Evolutionary conservation across 2,888 invertebrate species (phyloP).

Genomic region (Tipula unca): DNA sequence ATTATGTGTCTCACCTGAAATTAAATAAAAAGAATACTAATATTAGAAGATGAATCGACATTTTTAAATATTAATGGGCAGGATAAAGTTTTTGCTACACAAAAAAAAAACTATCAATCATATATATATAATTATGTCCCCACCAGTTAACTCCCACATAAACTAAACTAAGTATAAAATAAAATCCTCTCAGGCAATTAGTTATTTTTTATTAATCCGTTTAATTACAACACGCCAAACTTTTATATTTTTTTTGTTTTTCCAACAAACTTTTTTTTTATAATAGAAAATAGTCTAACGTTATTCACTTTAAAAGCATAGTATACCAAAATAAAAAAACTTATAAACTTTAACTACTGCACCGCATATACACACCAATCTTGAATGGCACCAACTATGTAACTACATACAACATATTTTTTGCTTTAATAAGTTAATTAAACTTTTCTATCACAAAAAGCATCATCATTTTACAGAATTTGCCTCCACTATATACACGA

Average conservation of each 20-base stretch:
- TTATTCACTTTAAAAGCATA: not conserved
- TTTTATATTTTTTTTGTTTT: not conserved
- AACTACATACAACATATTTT: not conserved
- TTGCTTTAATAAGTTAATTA: not conserved
- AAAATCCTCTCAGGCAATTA: not conserved
- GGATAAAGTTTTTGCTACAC: too few species aligned
- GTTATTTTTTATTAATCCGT: not conserved
- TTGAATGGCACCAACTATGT: not conserved
- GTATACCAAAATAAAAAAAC: not conserved
- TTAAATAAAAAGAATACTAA: too few species aligned
- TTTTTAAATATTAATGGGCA: too few species aligned
- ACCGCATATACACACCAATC: not conserved
- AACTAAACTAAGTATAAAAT: not conserved
- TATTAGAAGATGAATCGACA: too few species aligned
- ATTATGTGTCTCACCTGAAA: too few species aligned
- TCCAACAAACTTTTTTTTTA: not conserved
- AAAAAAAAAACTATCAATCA: too few species aligned
- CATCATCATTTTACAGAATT: not conserved
- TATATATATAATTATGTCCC: not conserved
- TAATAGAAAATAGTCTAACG: not conserved
- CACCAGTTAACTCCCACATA: not conserved
- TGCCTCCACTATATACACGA: not conserved
- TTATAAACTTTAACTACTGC: not conserved
- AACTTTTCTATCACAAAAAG: not conserved
- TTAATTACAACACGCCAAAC: not conserved